A percentile compares a stretch with the other conserved stretches of the same genome.
These are phyloP conservation scores for Pachymerium ferrugineum DNA, from an alignment of 2,888 invertebrate genomes.

Conservation along the genomic window DNA sequence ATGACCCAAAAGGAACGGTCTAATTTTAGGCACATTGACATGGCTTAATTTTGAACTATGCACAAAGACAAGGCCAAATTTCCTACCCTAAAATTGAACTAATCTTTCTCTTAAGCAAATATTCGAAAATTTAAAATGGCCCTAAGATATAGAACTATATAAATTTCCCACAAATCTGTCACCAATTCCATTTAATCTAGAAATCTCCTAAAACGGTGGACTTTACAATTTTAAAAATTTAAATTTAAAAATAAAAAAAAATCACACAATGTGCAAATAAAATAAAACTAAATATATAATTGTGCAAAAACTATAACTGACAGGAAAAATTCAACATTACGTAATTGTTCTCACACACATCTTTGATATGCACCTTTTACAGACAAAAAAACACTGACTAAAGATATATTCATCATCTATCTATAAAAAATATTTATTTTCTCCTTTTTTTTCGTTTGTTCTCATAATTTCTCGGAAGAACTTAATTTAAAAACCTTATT, in stretches of 20 bases:
- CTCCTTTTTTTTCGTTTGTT: background rate
- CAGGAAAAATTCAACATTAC: background rate
- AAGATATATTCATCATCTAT: constrained; percentile 23
- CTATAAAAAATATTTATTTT: constrained; percentile 21
- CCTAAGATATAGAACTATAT: constrained; percentile 10
- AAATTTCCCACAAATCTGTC: constrained; percentile 18
- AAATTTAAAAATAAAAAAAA: background rate
- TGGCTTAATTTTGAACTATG: constrained; percentile 25
- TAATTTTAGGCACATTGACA: constrained; percentile 27
- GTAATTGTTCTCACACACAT: constrained; percentile 21
- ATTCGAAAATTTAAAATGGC: constrained; percentile 16
- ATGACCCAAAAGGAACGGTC: constrained; percentile 23
- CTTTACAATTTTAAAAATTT: constrained; percentile 17
- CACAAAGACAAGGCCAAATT: constrained; percentile 22
- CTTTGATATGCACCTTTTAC: constrained; percentile 23
- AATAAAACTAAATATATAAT: background rate
- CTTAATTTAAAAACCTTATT: constrained; percentile 13
- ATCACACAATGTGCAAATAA: background rate
- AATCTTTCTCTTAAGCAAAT: constrained; percentile 11
- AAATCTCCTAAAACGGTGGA: background rate
- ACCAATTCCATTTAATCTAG: constrained; percentile 6
- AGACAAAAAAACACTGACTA: constrained; percentile 23
- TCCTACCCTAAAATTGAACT: constrained; percentile 19
- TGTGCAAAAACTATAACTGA: background rate
- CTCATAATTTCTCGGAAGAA: background rate